Percentiles rank a stretch among this genome's conserved stretches.
These are phyloP conservation scores for Cebidichthys violaceus DNA, from an alignment of 2,113 vertebrate genomes.

Conservation along the genomic window DNA sequence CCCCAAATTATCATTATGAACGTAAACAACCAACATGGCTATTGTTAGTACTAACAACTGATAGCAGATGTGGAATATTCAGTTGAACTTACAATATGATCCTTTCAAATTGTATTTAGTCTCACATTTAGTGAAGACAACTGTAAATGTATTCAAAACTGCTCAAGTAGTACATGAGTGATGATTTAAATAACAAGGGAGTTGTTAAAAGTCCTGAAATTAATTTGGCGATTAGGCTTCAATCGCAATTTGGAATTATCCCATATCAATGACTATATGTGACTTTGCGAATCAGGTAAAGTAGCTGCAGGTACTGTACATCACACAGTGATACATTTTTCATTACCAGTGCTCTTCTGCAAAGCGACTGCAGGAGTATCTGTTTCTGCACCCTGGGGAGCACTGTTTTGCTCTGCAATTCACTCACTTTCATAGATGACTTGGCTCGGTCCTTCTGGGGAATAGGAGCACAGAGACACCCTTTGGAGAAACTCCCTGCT, in stretches of 20 bases:
- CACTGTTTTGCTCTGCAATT: constrained; percentile 75
- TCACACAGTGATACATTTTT: constrained; percentile 66
- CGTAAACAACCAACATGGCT: too few relatives aligned
- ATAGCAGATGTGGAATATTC: too few relatives aligned
- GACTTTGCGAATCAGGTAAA: constrained; percentile 50
- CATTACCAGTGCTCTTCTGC: constrained; percentile 59
- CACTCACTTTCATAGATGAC: constrained; percentile 77
- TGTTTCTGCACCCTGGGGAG: constrained; percentile 70
- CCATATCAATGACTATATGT: constrained; percentile 11
- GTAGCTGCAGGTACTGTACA: constrained; percentile 56
- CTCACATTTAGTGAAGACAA: neutral
- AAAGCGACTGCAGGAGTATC: constrained; percentile 61
- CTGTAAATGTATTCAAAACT: neutral
- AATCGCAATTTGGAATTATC: constrained; percentile 22
- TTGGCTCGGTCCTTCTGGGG: constrained; percentile 73
- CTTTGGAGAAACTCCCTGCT: constrained; percentile 73
- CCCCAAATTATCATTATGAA: too few relatives aligned
- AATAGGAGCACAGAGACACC: constrained; percentile 72
- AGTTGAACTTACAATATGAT: neutral
- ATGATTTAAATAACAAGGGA: neutral
- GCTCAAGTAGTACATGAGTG: neutral
- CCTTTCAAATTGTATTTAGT: neutral
- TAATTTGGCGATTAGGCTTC: neutral
- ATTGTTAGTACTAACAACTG: too few relatives aligned
- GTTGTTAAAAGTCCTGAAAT: neutral